Base-by-base conservation (phyloP, 2,888 invertebrate genomes). In the Idaea biselata region DNA sequence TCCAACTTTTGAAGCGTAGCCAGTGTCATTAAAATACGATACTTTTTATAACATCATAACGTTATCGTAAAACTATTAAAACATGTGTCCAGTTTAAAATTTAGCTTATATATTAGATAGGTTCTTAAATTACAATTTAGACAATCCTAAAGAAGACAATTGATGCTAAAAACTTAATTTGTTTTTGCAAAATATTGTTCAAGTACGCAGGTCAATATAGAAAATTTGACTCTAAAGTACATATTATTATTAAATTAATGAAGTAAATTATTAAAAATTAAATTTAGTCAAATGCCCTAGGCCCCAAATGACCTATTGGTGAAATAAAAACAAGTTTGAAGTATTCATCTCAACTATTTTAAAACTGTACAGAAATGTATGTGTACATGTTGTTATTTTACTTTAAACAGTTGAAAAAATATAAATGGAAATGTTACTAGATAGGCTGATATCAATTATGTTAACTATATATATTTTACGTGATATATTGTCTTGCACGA, bases 401-500 rank as follows among this genome's bases (percentile, higher is more conserved):
- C 6, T 44, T 33, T 5, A 7, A 44, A 44, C 44, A 44, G 44
- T 11, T 44, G 8, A 44, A 44, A 25, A 25, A 25, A 44, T 14
- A 44, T 11, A 3, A 44, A 14, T 56, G 18, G 56, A 18, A 11
- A 56, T 5, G 55, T 55, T 56, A 56, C 56, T 7, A 18, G 18
- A 66, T 77, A 76, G 67, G 73, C 75, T 68, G 66, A 73, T 74
- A 71, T 73, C 60, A 62, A 63, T 71, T 73, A 73, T 56, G 66
- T 68, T 67, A 64, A 67, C 68, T 44, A 44, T 14, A 44, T 44
- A 44, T 60, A 65, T 68, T 55, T 65, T 61, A 71, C 61, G 63
- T 69, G 69, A 76, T 77, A 80, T 81, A 82, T 82, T 84, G 81
- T 83, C 80, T 73, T 75, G 80, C 76, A 82, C 77, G 72, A 77